Percentiles rank a stretch among this genome's conserved stretches.
These are phyloP conservation scores for Spilarctia lutea DNA, from an alignment of 2,888 invertebrate species.

Conservation along the genomic window DNA sequence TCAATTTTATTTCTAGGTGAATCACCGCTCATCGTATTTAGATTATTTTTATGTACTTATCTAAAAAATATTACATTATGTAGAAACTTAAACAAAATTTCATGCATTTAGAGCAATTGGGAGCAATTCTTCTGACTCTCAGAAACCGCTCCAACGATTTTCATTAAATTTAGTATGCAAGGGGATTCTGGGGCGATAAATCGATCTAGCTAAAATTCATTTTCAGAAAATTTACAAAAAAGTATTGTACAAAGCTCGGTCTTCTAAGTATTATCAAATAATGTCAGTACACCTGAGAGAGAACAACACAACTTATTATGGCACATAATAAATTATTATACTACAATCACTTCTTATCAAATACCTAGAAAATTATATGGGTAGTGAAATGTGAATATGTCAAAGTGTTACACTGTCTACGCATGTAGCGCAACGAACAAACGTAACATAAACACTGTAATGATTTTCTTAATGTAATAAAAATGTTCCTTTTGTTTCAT, in stretches of 20 bases:
- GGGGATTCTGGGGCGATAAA: no score
- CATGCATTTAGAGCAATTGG: no score
- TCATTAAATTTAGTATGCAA: no score
- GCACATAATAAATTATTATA: not conserved
- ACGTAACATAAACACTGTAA: constrained; percentile 39
- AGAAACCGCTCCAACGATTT: no score
- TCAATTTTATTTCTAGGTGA: no score
- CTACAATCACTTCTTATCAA: not conserved
- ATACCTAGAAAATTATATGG: not conserved
- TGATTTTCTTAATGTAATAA: constrained; percentile 47
- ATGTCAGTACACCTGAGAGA: not conserved
- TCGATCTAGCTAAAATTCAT: no score
- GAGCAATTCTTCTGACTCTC: no score
- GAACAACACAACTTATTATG: not conserved
- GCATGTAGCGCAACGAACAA: constrained; percentile 29
- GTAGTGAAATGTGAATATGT: not conserved
- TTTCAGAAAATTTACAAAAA: no score
- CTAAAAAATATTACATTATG: no score
- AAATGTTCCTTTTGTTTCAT: constrained; percentile 61
- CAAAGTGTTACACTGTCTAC: constrained; percentile 25
- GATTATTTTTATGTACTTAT: not conserved
- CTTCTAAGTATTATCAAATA: no score
- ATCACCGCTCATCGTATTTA: not conserved
- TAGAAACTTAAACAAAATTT: no score
- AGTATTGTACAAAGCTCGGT: no score